Evolutionary conservation across 2,113 vertebrate genomes (phyloP), one percentile per base, ranked within the genome.

Genomic region (Conger conger): DNA sequence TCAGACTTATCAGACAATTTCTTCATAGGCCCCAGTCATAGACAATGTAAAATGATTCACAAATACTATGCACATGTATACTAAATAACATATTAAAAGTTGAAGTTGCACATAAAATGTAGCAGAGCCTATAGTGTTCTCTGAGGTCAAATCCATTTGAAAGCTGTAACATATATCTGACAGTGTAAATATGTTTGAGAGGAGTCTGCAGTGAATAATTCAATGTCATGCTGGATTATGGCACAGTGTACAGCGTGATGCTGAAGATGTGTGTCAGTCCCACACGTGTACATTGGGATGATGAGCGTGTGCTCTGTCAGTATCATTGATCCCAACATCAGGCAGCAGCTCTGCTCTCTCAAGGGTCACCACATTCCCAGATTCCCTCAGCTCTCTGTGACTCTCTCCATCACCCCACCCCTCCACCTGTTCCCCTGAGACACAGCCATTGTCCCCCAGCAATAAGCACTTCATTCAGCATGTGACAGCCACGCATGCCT

Each of bases 401-500:
- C 40, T 45, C 38, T 30, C 79, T n/a, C 20, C 45, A 53, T 82
- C 45, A 23, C 57, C 54, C 73, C 45, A 80, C n/a, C 81, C 54
- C 57, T 36, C 50, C 81, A 82, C 50, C 27, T 86, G 80, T 57
- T 79, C 73, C 73, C 37, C 8, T 17, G 81, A 82, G 45, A 82
- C 20, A 20, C 40, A 54, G 37, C 53, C 57, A 79, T 86, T 83
- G 81, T 86, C 76, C 85, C 33, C 53, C 17, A 33, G 92, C 92
- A 89, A 92, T 94, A 93, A 94, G 93, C 93, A 94, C 92, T 93
- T 93, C 89, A 94, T 93, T 94, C 92, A 94, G 92, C 93, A 92
- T 93, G 93, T 94, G 93, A 92, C 92, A 90, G 92, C 90, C 90
- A 91, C 83, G 92, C 90, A 87, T 89, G 90, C 89, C 88, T 90